A percentile compares a stretch with the other conserved stretches of the same genome.
Evolutionary conservation across 1,140 invertebrate species (phyloP).

Genomic region (Drosophila ambigua): DNA sequence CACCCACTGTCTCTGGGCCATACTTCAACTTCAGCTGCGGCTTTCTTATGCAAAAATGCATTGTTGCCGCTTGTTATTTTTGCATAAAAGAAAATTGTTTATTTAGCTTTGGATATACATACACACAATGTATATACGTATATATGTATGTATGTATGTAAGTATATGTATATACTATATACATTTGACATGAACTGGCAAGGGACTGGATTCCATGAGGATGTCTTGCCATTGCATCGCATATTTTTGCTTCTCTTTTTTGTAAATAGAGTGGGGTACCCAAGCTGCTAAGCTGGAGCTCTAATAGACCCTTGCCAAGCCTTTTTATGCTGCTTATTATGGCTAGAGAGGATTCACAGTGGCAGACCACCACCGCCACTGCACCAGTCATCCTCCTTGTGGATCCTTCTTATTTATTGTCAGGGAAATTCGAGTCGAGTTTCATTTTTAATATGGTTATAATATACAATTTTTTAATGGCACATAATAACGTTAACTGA

Average conservation of each 20-base stretch:
- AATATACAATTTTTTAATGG: slow-evolving; percentile 65
- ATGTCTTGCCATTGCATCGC: slow-evolving; percentile 19
- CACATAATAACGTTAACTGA: slow-evolving; percentile 74
- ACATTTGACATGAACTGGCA: slow-evolving; percentile 41
- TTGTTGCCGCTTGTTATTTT: slow-evolving; percentile 77
- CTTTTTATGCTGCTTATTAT: slow-evolving; percentile 76
- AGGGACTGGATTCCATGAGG: slow-evolving; percentile 29
- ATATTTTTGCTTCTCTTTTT: slow-evolving; percentile 8
- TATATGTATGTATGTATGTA: background rate
- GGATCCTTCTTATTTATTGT: slow-evolving; percentile 60
- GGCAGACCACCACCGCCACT: background rate
- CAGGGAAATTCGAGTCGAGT: slow-evolving; percentile 52
- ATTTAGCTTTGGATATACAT: slow-evolving; percentile 56
- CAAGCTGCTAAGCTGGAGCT: slow-evolving; percentile 43
- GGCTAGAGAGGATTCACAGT: slow-evolving; percentile 50
- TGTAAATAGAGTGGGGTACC: background rate
- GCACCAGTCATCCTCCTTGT: too few relatives aligned
- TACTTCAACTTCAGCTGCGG: slow-evolving; percentile 72
- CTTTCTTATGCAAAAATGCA: slow-evolving; percentile 77
- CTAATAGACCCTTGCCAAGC: slow-evolving; percentile 68
- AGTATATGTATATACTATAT: background rate
- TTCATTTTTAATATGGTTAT: slow-evolving; percentile 21
- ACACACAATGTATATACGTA: too few relatives aligned
- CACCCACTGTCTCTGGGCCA: slow-evolving; percentile 26
- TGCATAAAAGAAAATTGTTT: slow-evolving; percentile 81